These are phyloP conservation scores for Eulemur coronatus DNA, from an alignment of 2,797 vertebrate species.

Conservation along the genomic window DNA sequence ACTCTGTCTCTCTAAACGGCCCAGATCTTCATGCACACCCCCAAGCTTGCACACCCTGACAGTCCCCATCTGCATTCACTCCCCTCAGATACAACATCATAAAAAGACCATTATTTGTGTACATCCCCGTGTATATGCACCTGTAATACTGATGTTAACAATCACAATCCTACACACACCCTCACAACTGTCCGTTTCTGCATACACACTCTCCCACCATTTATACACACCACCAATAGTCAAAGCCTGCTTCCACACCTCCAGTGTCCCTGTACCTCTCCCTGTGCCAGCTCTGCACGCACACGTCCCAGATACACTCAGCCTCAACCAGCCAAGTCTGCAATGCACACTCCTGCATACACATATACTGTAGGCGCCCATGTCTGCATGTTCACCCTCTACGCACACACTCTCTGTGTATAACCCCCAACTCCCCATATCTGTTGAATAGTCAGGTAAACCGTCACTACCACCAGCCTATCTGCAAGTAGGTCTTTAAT, in stretches of 20 bases:
- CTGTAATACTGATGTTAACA: background rate
- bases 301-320: background rate
- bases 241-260: background rate
- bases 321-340: background rate
- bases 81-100: background rate
- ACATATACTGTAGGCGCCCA: background rate
- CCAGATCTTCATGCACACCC: background rate
- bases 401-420: too few species aligned
- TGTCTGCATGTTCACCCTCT: background rate
- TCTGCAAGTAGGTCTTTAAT: background rate
- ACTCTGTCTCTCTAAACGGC: fast-evolving
- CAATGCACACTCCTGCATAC: background rate
- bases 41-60: background rate
- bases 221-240: background rate
- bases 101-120: background rate
- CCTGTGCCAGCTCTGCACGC: background rate
- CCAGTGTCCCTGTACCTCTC: background rate
- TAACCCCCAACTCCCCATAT: fast-evolving
- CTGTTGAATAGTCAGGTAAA: background rate
- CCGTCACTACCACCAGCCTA: background rate
- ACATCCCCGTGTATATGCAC: fast-evolving
- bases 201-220: fast-evolving
- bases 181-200: background rate
- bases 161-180: fast-evolving
- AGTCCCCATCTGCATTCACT: background rate